These are phyloP conservation scores for Asbolus verrucosus DNA, from an alignment of 1,140 invertebrate species.

Conservation along the genomic window DNA sequence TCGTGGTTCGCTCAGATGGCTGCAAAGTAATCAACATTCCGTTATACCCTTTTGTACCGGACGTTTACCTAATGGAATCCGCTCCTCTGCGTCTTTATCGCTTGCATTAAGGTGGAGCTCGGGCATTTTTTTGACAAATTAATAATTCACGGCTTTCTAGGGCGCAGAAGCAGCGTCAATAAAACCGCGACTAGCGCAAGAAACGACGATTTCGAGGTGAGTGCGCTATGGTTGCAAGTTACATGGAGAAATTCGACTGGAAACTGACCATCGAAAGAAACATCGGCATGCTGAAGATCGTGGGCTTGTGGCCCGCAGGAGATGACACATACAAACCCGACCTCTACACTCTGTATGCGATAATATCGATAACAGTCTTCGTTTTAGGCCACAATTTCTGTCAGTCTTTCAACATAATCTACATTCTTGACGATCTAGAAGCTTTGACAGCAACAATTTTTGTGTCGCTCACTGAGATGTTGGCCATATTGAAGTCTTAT, in stretches of 20 bases:
- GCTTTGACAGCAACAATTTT: background rate
- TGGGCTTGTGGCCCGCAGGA: background rate
- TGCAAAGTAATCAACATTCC: slow-evolving; percentile 33
- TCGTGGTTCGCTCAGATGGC: background rate
- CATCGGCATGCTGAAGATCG: background rate
- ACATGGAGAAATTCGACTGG: background rate
- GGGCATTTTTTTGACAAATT: too few species aligned
- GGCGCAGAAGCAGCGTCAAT: too few species aligned
- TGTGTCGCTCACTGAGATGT: background rate
- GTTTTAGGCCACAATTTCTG: slow-evolving; percentile 2
- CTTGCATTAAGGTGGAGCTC: background rate
- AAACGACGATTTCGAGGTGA: too few species aligned
- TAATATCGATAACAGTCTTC: background rate
- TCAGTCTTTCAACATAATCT: slow-evolving; percentile 1
- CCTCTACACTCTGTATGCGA: background rate
- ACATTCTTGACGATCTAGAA: background rate
- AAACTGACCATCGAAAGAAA: background rate
- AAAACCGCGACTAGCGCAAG: too few species aligned
- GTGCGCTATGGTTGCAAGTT: too few species aligned
- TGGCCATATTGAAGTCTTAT: background rate
- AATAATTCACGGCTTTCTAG: too few species aligned
- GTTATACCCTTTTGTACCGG: slow-evolving; percentile 15
- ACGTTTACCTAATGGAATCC: slow-evolving; percentile 14
- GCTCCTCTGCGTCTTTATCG: background rate
- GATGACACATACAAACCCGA: background rate